Conservation (phyloP, 2,113 vertebrate species). For the Prunella fulvescens region DNA sequence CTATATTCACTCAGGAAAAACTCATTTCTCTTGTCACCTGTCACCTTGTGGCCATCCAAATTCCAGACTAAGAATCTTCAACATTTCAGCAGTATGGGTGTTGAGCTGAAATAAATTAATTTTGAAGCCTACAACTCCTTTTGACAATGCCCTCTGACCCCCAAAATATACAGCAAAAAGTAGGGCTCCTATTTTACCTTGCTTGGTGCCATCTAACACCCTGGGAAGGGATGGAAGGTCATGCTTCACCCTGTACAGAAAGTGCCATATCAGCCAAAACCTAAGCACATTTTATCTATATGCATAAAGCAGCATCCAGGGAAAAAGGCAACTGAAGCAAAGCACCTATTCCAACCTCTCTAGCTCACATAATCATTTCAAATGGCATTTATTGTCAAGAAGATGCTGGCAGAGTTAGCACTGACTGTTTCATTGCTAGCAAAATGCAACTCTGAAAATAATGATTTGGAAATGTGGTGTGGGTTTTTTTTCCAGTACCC, state of each 20-base stretch:
- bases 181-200: neutral
- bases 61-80: neutral
- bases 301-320: neutral
- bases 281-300: neutral
- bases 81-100: neutral
- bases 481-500: neutral
- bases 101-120: neutral
- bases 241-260: neutral
- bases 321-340: neutral
- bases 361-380: neutral
- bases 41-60: neutral
- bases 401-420: neutral
- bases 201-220: neutral
- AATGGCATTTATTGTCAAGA: neutral
- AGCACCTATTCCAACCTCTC: neutral
- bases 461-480: neutral
- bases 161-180: neutral
- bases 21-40: neutral
- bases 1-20: neutral
- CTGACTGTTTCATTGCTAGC: neutral
- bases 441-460: neutral
- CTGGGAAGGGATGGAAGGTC: neutral
- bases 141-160: neutral
- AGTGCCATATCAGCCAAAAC: neutral
- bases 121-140: neutral